phyloP scores from a whole-genome alignment of 2,888 invertebrate species.

The Eurois occulta region DNA sequence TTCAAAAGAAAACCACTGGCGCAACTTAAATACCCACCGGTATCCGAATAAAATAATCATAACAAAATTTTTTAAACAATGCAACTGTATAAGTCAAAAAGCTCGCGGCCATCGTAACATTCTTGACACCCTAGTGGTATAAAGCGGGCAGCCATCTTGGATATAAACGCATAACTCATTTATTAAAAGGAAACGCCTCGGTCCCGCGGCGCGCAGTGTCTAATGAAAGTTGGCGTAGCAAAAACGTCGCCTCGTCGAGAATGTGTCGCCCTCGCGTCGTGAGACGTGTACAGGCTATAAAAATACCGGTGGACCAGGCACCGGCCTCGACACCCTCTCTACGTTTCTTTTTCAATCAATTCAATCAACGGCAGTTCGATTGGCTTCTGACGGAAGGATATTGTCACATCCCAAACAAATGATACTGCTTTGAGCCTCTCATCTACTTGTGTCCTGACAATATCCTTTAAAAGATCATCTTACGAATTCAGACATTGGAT shows the following conservation, averaged over 20 bases:
- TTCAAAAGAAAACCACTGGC: background rate
- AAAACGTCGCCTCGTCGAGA: slow-evolving; percentile 88
- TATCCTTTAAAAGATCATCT: background rate
- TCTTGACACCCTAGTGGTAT: slow-evolving; percentile 82
- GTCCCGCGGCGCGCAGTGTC: slow-evolving; percentile 85
- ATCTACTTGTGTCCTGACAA: background rate
- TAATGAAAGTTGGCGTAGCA: slow-evolving; percentile 89
- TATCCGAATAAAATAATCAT: slow-evolving; percentile 55
- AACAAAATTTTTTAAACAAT: slow-evolving; percentile 61
- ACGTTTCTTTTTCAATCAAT: slow-evolving; percentile 88
- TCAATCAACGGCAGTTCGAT: slow-evolving; percentile 87
- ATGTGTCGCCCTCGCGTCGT: slow-evolving; percentile 89
- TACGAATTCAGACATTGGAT: background rate
- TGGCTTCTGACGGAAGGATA: slow-evolving; percentile 80
- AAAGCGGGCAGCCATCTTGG: slow-evolving; percentile 84
- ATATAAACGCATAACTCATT: slow-evolving; percentile 89
- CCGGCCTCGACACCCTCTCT: slow-evolving; percentile 77
- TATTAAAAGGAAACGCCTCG: slow-evolving; percentile 87
- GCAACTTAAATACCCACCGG: slow-evolving; percentile 26
- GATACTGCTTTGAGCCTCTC: slow-evolving; percentile 50
- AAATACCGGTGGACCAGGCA: slow-evolving; percentile 85
- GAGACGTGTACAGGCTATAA: slow-evolving; percentile 88
- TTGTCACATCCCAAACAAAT: slow-evolving; percentile 76
- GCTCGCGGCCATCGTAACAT: slow-evolving; percentile 77
- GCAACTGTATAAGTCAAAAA: slow-evolving; percentile 71